Evolutionary conservation across 2,113 vertebrate species (phyloP).

Genomic region (Scalopus aquaticus): DNA sequence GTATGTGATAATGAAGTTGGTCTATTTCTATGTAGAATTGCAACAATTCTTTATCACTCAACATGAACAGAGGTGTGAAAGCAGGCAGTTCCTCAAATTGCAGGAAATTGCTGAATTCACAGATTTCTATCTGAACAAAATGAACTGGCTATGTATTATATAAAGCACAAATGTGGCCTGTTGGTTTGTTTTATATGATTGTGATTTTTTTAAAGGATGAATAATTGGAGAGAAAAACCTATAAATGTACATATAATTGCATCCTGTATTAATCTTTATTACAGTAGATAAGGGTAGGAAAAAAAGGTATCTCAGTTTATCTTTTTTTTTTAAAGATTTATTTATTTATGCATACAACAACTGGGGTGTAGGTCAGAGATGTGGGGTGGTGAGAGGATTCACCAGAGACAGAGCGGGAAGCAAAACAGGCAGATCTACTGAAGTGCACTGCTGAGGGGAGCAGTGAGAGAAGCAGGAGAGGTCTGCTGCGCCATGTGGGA

Average conservation of each 20-base stretch:
- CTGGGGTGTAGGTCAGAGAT: too few relatives aligned
- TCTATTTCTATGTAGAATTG: slow-evolving; percentile 76
- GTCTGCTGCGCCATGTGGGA: too few relatives aligned
- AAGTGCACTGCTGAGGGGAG: too few relatives aligned
- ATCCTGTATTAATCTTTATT: slow-evolving; percentile 47
- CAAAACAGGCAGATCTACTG: too few relatives aligned
- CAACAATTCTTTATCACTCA: slow-evolving; percentile 80
- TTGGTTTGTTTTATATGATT: neutral
- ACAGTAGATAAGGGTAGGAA: neutral
- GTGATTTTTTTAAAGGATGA: neutral
- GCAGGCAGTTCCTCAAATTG: slow-evolving; percentile 71
- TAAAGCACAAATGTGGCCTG: neutral
- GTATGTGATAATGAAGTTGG: slow-evolving; percentile 81
- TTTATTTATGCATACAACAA: too few relatives aligned
- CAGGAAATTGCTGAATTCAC: slow-evolving; percentile 79
- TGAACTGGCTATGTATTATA: slow-evolving; percentile 44
- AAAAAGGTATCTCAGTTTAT: slow-evolving; percentile 2
- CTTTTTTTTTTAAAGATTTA: too few relatives aligned
- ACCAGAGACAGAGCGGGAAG: too few relatives aligned
- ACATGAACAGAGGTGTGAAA: slow-evolving; percentile 58
- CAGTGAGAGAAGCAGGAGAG: too few relatives aligned
- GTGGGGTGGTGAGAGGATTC: too few relatives aligned
- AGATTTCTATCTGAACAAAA: slow-evolving; percentile 72
- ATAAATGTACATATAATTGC: slow-evolving; percentile 49
- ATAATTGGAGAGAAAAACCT: neutral